Conservation (phyloP, 2,797 vertebrate species). For the Cuculus canorus region DNA sequence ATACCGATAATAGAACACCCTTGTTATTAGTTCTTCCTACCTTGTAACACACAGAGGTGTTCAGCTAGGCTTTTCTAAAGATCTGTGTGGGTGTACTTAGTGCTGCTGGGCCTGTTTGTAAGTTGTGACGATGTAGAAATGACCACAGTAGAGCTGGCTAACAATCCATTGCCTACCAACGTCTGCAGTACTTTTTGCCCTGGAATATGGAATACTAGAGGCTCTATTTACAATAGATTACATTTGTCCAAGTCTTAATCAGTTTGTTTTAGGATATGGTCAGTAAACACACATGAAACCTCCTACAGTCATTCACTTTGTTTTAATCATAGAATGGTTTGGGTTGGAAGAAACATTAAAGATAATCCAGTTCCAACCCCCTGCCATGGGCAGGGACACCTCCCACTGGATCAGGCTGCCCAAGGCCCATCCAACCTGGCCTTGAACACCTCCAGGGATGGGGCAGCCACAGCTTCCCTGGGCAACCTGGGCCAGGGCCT, state of each 20-base stretch:
- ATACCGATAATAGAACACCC: neutral
- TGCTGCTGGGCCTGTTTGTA: neutral
- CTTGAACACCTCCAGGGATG: no score
- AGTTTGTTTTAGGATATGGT: neutral
- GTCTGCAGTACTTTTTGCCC: neutral
- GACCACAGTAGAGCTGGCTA: neutral
- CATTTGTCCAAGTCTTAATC: neutral
- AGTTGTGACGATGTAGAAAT: neutral
- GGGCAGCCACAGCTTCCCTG: no score
- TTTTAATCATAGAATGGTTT: no score
- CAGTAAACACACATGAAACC: neutral
- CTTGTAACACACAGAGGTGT: neutral
- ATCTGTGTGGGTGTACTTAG: neutral
- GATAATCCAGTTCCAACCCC: no score
- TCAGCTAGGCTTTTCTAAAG: neutral
- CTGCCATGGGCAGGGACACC: no score
- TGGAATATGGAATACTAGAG: neutral
- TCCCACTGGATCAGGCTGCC: no score
- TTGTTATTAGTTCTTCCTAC: neutral
- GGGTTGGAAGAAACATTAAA: no score
- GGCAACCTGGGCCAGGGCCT: no score
- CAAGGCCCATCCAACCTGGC: no score
- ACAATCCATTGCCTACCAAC: neutral
- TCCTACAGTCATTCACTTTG: neutral
- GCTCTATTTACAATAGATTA: neutral